Base-by-base conservation (phyloP, 1,140 invertebrate genomes). In the Bombus pascuorum region DNA sequence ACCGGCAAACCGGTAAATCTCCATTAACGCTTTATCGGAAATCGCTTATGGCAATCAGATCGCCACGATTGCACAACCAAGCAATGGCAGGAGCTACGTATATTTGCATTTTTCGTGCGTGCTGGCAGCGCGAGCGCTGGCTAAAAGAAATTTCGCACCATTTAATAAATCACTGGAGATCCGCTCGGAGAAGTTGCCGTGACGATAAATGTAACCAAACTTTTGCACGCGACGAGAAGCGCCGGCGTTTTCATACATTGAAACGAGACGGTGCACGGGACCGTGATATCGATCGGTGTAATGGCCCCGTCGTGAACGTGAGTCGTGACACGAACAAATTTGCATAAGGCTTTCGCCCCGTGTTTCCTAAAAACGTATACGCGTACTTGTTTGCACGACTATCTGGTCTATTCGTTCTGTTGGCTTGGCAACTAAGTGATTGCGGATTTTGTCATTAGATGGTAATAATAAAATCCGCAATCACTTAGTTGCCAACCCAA, bases 161-260 rank as follows among this genome's bases (percentile, higher is more conserved):
- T 39, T 8, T 59, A 71, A 83, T 70, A 83, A 83, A 83, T 71
- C 65, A 68, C n/a, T 2, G 65, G 74, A 28, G 66, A 65, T 68
- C 37, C 66, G 34, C 66, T 28, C 13, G 25, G n/a, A 83, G 53
- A 83, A 78, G 47, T 75, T 44, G 34, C 47, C 34, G 47, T 44
- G 44, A 75, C 47, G 22, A 57, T 57, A 53, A 66, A 68, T 10
- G 62, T 32, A 66, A 47, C 32, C 13, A 15, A 9, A 72, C 22
- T 68, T 44, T 42, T 18, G 44, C 73, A 53, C 59, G 74, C 82
- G 25, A 83, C 62, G 65, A 15, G 15, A 66, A 82, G 18, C 53
- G 34, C 32, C 81, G 42, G 39, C 25, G 34, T 77, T 78, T 70
- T 39, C 44, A 18, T 76, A 28, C 62, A 8, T 70, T 32, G 32